Conservation (phyloP, 2,113 vertebrate genomes). For the Urocolius indicus region DNA sequence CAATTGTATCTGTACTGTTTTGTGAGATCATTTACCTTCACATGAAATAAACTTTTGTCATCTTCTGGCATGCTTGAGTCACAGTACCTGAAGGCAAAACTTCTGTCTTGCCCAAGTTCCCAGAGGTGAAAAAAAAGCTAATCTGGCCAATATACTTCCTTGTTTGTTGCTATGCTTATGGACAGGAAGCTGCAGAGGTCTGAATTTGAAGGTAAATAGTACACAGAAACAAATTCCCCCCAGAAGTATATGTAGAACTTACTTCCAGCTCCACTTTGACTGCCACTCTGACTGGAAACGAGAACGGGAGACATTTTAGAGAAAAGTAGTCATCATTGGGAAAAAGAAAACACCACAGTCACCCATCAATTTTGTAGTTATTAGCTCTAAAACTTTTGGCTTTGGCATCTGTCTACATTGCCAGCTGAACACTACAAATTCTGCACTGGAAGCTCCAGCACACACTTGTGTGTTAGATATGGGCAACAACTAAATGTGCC, state of each 20-base stretch:
- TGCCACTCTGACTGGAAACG: slow-evolving; percentile 67
- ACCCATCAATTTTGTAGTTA: not conserved
- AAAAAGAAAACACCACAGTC: not conserved
- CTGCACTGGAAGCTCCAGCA: not conserved
- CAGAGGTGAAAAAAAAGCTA: not conserved
- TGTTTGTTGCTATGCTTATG: not conserved
- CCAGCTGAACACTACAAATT: not conserved
- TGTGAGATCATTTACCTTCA: not conserved
- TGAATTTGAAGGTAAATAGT: not conserved
- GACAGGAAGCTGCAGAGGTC: not conserved
- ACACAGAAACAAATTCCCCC: not conserved
- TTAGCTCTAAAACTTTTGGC: not conserved
- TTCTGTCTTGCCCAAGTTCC: not conserved
- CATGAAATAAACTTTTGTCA: not conserved
- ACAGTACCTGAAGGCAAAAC: not conserved
- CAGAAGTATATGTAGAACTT: slow-evolving; percentile 20
- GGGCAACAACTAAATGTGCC: not conserved
- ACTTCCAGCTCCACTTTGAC: slow-evolving; percentile 77
- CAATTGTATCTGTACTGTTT: not conserved
- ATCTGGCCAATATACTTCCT: not conserved
- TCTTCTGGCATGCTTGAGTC: not conserved
- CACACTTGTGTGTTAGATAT: not conserved
- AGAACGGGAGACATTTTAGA: slow-evolving; percentile 13
- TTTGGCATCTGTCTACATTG: not conserved
- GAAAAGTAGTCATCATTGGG: not conserved